Percentiles rank a stretch among this genome's conserved stretches.
phyloP scores from a whole-genome alignment of 2,797 vertebrate genomes.

The Todus mexicanus region DNA sequence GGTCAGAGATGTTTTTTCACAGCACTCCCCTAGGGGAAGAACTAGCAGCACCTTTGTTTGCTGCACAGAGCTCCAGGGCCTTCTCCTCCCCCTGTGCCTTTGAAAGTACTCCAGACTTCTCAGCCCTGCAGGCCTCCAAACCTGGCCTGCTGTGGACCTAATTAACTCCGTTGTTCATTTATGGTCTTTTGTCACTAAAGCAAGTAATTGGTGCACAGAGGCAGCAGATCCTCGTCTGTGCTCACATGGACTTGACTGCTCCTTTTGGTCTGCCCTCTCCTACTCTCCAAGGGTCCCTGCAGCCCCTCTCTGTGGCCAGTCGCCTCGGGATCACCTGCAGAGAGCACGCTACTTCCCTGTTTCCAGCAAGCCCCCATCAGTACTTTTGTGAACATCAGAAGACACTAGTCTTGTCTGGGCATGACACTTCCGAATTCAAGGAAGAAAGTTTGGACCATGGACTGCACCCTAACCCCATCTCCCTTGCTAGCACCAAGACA shows the following conservation, averaged over 20 bases:
- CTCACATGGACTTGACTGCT: not conserved
- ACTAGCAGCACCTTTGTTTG: conserved; percentile 20
- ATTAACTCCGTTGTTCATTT: conserved; percentile 57
- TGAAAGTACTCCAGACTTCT: conserved; percentile 18
- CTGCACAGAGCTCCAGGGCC: not conserved
- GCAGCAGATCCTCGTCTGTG: not conserved
- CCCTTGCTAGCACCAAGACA: not conserved
- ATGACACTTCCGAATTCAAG: not conserved
- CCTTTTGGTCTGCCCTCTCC: not conserved
- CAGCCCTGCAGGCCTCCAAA: not conserved
- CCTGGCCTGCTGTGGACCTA: not conserved
- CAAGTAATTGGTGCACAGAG: not conserved
- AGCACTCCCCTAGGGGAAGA: not conserved
- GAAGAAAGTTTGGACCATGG: not conserved
- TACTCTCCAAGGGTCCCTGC: not conserved
- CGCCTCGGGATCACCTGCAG: not conserved
- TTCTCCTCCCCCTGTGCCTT: not conserved
- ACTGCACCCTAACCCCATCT: not conserved
- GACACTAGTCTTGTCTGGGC: not conserved
- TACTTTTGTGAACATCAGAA: not conserved
- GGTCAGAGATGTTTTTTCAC: not conserved
- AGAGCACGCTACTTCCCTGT: not conserved
- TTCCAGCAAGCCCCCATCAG: not conserved
- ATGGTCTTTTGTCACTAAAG: conserved; percentile 36
- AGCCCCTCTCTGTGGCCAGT: not conserved